Base-by-base conservation (phyloP, 1,140 invertebrate species). In the Caerostris extrusa region DNA sequence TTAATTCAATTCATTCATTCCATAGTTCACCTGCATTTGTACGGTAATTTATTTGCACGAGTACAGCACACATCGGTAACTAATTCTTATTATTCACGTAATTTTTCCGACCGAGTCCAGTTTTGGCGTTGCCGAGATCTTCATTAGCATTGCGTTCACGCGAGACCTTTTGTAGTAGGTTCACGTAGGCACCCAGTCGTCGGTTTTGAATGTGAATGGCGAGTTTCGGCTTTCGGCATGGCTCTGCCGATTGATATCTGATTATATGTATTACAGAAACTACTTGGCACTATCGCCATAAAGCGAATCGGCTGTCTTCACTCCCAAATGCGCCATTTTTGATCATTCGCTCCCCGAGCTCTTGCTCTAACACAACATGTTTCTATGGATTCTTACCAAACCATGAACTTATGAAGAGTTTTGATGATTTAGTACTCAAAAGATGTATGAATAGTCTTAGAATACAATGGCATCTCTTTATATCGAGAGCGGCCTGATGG, bases 131-230 rank as follows among this genome's bases (percentile, higher is more conserved):
- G 34, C 34, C 50, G 71, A 77, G 34, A 34, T 77, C 12, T 77
- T 34, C 12, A 77, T 77, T 77, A 85, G 57, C 6, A 58, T 57
- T 58, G 14, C 55, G 17, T 56, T 58, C 82, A 58, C 82, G 82
- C 55, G 82, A 56, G 55, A 85, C 82, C 57, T 57, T 85, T 85
- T 85, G 82, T 58, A 85, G 82, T 85, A 55, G 50, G 14, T 85
- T 85, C 82, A 85, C 82, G 82, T 85, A 85, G 82, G 19, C 53
- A n/a, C 55, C 3, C 53, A 57, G 50, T 58, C 57, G 17, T 7
- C 71, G 71, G 34, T 53, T 58, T 85, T 56, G 55, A 56, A 85
- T 85, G 82, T 17, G 82, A 85, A 85, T 85, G 34, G 14, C 55
- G 77, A 56, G 34, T n/a, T 17, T 85, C 14, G 3, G 55, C 55